Evolutionary conservation across 2,113 vertebrate species (phyloP), one percentile per base, ranked within the genome.

Genomic region (Sigmodon hispidus): DNA sequence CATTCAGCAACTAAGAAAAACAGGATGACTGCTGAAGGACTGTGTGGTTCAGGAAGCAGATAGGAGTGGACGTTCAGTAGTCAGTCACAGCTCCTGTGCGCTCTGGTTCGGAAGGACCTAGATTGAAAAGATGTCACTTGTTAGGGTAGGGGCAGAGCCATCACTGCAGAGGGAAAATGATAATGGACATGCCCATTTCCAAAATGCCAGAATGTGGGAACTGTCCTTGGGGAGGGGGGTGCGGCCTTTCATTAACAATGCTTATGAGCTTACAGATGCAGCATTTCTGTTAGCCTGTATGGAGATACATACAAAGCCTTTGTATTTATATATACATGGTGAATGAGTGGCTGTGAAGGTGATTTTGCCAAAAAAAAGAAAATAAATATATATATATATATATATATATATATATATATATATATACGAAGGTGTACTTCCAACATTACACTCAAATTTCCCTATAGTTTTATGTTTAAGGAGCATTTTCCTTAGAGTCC

Each of bases 141-240:
- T 59, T 61, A 5, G 17, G 40, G 52, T 26, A 19, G n/a, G 36
- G 5, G 5, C 21, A 5, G 40, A 21, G 43, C 26, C 4, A 3
- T 45, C 55, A 4, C 9, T 24, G 8, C 3, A 17, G 16, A 16
- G 8, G 40, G 22, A 8, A 2, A 12, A 69, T 4, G 2, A 45
- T 5, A 19, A 7, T 1, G 16, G 7, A 10, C 17, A 2, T 13
- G 1, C 4, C 31, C 83, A 15, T 40, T 48, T 87, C 69, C 17
- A 48, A 21, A 69, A 3, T 19, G 17, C 69, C 80, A 16, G 15
- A 3, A 15, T 11, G 5, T 11, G 5, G 17, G 0, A n/a, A 15
- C 34, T 29, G 0, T 15, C 17, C 10, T 29, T 0, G 0, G 7
- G 3, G 50, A n/a, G 1, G 7, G 1, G 45, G 9, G 1, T 40